Percentiles rank a stretch among this genome's conserved stretches.
phyloP scores from a whole-genome alignment of 2,113 vertebrate species.

The Chlamydotis undulata region DNA sequence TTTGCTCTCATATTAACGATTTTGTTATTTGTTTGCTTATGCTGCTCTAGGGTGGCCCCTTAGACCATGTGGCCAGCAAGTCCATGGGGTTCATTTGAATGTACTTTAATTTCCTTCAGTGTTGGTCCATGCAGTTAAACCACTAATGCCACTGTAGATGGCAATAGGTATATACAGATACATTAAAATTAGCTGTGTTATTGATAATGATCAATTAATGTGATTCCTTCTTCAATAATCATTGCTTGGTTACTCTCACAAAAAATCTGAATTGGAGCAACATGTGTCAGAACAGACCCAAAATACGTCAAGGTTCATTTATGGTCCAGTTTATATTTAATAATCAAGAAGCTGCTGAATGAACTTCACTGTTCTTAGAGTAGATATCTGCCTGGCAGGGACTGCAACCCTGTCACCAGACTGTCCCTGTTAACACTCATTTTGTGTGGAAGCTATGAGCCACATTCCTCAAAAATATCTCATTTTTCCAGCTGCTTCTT shows the following conservation, averaged over 20 bases:
- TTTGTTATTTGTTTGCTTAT: background rate
- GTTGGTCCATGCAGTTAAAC: background rate
- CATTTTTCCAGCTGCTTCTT: conserved; percentile 10
- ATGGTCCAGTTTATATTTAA: background rate
- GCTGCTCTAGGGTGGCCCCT: background rate
- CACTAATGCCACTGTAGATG: background rate
- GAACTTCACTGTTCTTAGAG: background rate
- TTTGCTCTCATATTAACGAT: background rate
- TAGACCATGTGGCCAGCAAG: background rate
- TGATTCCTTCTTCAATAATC: background rate
- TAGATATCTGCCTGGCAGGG: background rate
- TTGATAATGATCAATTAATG: background rate
- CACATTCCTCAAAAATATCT: background rate
- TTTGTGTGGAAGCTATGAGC: background rate
- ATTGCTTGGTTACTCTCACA: background rate
- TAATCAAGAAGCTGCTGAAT: background rate
- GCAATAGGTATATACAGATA: background rate
- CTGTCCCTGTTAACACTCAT: background rate
- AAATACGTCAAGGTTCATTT: background rate
- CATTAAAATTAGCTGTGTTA: background rate
- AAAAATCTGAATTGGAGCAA: background rate
- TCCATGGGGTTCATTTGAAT: background rate
- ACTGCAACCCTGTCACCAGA: conserved; percentile 6
- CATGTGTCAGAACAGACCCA: background rate
- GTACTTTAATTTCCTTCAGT: background rate